Conservation (phyloP, 2,113 vertebrate genomes). For the Sigmodon hispidus region DNA sequence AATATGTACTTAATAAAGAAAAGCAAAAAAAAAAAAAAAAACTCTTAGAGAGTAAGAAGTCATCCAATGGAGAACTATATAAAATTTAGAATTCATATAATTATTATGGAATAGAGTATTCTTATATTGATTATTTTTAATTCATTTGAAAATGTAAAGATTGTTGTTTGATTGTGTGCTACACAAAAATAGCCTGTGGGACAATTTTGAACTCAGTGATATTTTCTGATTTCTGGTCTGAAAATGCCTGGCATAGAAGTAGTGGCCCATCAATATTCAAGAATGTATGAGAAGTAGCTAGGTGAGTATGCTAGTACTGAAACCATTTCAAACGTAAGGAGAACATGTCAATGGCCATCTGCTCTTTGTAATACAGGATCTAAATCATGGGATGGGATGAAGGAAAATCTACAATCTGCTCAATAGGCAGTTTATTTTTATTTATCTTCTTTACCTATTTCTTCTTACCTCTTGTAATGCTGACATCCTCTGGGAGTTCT, state of each 20-base stretch:
- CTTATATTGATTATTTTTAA: slow-evolving; percentile 21
- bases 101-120: not conserved
- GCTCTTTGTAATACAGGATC: not conserved
- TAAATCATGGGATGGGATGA: not conserved
- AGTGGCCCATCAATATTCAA: not conserved
- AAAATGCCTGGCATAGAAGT: not conserved
- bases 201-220: not conserved
- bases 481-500: not conserved
- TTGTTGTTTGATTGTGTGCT: not conserved
- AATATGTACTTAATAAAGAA: not conserved
- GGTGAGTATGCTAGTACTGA: not conserved
- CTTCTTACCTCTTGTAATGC: too few species aligned
- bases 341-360: not conserved
- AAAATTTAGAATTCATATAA: not conserved
- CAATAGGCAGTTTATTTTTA: not conserved
- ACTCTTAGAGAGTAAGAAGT: not conserved
- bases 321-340: not conserved
- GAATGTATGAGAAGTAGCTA: not conserved
- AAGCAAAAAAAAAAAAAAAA: not conserved
- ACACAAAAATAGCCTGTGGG: not conserved
- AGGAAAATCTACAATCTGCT: not conserved
- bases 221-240: not conserved
- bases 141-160: not conserved
- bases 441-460: not conserved
- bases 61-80: not conserved